These are phyloP conservation scores for Zoanthus gigantus DNA, from an alignment of 92 coral and sea anemone genomes.

Conservation along the genomic window DNA sequence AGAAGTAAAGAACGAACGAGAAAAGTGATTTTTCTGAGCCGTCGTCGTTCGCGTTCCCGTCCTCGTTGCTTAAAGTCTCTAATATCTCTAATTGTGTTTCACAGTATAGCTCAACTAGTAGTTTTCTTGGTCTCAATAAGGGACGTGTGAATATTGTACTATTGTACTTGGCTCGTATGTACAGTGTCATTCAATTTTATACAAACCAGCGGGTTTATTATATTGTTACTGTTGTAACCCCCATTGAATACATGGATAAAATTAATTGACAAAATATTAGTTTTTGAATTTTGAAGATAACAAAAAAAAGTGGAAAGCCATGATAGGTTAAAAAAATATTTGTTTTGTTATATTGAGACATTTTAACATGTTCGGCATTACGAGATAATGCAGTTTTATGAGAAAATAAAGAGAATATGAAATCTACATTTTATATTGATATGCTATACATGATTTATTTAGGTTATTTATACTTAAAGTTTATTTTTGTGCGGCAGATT, in stretches of 20 bases:
- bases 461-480: not conserved
- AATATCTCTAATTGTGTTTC: not conserved
- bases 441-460: not conserved
- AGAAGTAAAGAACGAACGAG: too few relatives aligned
- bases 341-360: not conserved
- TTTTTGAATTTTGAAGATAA: not conserved
- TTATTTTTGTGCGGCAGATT: not conserved
- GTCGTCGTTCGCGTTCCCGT: too few relatives aligned
- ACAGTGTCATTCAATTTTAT: not conserved
- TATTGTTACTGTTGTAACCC: not conserved
- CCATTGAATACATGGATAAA: not conserved
- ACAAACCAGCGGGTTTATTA: not conserved
- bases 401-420: not conserved
- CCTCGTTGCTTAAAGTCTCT: too few relatives aligned
- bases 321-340: not conserved
- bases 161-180: not conserved
- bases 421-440: not conserved
- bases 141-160: not conserved
- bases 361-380: not conserved
- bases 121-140: not conserved
- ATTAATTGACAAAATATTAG: not conserved
- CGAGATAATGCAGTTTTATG: not conserved
- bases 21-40: too few relatives aligned
- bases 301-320: not conserved
- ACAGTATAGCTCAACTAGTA: constrained; percentile 1